Conservation (phyloP, 2,888 invertebrate genomes). For the Cinara cedri region DNA sequence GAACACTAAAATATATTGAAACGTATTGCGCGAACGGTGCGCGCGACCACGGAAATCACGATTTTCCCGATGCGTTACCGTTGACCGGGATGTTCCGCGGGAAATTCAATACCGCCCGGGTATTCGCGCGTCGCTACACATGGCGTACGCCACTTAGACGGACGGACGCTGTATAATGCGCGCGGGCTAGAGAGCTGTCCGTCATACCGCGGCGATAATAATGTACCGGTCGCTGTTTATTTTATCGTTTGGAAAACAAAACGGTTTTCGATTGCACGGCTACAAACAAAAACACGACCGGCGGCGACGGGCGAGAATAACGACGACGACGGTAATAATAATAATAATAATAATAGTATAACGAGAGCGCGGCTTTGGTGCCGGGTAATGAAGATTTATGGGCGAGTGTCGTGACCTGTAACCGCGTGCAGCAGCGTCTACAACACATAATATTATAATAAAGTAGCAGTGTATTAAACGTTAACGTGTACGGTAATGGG, state of each 20-base stretch:
- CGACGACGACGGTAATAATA: constrained; percentile 11
- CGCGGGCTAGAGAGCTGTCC: too few species aligned
- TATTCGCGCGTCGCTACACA: too few species aligned
- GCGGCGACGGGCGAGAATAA: neutral
- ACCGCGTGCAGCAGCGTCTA: neutral
- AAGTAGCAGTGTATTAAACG: neutral
- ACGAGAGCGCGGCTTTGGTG: neutral
- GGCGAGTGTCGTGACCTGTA: constrained; percentile 41
- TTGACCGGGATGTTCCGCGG: too few species aligned
- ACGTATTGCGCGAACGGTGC: too few species aligned
- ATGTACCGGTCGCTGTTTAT: neutral
- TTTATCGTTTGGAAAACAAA: constrained; percentile 37
- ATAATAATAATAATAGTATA: constrained; percentile 21
- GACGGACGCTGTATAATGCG: too few species aligned
- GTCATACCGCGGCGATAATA: neutral
- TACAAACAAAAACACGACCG: constrained; percentile 15
- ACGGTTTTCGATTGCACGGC: constrained; percentile 36
- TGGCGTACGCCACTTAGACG: too few species aligned
- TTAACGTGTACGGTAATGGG: neutral
- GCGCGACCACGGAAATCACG: too few species aligned
- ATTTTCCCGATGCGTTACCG: too few species aligned
- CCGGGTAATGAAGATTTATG: constrained; percentile 49
- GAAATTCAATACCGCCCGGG: too few species aligned
- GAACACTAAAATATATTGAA: too few species aligned
- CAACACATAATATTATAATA: neutral